Conservation (phyloP, 2,888 invertebrate species). For the Platerodrilus igneus region DNA sequence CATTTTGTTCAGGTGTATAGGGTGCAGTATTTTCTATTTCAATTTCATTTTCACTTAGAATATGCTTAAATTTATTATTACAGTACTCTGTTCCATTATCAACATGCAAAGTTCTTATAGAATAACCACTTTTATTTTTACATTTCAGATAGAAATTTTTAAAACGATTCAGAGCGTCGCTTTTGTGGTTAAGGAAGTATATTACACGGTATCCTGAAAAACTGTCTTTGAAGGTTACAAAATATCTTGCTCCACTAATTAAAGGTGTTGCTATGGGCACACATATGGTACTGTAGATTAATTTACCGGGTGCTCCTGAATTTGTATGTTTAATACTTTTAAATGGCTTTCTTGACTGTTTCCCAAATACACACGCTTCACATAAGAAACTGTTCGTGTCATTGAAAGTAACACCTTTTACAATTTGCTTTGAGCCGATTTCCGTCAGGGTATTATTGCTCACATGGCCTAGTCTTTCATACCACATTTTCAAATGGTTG, state of each 20-base stretch:
- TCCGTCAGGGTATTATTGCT: too few species aligned
- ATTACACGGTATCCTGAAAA: slow-evolving; percentile 19
- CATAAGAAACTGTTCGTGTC: slow-evolving; percentile 22
- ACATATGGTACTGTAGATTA: slow-evolving; percentile 21
- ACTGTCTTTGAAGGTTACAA: slow-evolving; percentile 25
- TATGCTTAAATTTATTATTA: too few species aligned
- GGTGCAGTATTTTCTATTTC: slow-evolving; percentile 28
- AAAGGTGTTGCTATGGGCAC: slow-evolving; percentile 16
- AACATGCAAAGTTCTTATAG: too few species aligned
- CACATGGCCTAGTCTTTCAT: slow-evolving; percentile 31
- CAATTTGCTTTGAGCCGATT: slow-evolving; percentile 14
- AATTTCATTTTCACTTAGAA: too few species aligned
- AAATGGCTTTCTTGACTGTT: too few species aligned
- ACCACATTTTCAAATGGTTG: slow-evolving; percentile 28
- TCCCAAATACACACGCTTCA: slow-evolving; percentile 26
- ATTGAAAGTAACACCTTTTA: slow-evolving; percentile 23
- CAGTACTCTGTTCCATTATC: too few species aligned
- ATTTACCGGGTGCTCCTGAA: too few species aligned
- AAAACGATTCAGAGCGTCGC: slow-evolving; percentile 18
- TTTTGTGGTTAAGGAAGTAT: slow-evolving; percentile 24
- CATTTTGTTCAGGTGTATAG: slow-evolving; percentile 36
- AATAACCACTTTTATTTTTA: too few species aligned
- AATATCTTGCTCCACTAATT: slow-evolving; percentile 20
- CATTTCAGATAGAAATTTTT: slow-evolving; percentile 20
- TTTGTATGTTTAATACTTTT: too few species aligned